Evolutionary conservation across 2,797 vertebrate species (phyloP).

Genomic region (Artibeus jamaicensis): DNA sequence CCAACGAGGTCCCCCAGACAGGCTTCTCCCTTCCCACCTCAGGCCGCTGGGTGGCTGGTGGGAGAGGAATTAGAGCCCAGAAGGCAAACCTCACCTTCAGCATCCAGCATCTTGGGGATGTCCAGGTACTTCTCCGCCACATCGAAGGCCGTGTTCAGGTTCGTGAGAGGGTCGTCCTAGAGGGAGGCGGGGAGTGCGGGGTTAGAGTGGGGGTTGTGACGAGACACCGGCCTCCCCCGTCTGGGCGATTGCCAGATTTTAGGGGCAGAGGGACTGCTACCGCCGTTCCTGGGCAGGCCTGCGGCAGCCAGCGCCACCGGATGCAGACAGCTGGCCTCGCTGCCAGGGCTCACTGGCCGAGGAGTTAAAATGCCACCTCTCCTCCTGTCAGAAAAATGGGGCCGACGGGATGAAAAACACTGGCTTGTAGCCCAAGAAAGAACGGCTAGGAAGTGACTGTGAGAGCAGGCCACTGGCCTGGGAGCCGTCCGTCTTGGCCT

Average conservation of each 20-base stretch:
- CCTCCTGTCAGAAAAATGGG: neutral
- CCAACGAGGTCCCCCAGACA: neutral
- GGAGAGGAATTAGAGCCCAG: accelerated
- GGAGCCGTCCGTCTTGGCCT: neutral
- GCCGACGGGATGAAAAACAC: neutral
- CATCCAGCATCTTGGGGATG: slow-evolving; percentile 95
- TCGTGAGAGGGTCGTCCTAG: slow-evolving; percentile 93
- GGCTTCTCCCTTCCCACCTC: neutral
- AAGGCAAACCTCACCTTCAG: slow-evolving; percentile 86
- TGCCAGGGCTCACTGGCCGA: neutral
- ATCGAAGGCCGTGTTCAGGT: slow-evolving; percentile 94
- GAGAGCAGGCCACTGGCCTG: neutral
- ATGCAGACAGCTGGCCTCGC: neutral
- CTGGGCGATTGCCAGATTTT: neutral
- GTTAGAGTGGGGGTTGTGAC: neutral
- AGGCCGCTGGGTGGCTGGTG: accelerated
- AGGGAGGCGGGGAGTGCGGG: neutral
- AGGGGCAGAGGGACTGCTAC: no score
- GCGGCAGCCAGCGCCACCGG: neutral
- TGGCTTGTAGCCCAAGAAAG: neutral
- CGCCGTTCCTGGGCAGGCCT: neutral
- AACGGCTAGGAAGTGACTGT: accelerated
- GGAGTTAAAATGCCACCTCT: neutral
- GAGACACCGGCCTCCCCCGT: neutral
- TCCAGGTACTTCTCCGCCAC: slow-evolving; percentile 95